Evolutionary conservation across 2,888 invertebrate genomes (phyloP).

Genomic region (Teleogryllus oceanicus): DNA sequence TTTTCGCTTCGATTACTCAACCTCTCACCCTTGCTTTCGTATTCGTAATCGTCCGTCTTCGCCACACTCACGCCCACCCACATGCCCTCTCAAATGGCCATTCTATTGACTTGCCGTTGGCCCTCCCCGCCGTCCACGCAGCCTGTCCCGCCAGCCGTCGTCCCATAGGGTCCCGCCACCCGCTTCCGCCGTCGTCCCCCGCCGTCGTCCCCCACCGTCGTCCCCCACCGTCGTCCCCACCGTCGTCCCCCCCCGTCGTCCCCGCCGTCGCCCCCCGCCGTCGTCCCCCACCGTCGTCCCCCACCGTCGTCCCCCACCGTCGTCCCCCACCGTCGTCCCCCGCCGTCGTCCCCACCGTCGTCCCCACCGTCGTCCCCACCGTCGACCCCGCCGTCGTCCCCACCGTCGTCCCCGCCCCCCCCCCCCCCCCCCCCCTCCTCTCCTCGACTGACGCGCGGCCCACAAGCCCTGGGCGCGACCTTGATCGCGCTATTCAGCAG

Average conservation of each 20-base stretch:
- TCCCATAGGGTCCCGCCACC: too few relatives aligned
- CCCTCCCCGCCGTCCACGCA: too few relatives aligned
- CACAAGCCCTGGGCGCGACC: background rate
- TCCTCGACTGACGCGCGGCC: background rate
- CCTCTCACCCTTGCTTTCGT: too few relatives aligned
- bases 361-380: background rate
- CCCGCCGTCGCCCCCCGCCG: background rate
- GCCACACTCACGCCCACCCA: too few relatives aligned
- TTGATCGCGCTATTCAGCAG: slow-evolving; percentile 3
- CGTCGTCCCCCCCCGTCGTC: background rate
- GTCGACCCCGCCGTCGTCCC: background rate
- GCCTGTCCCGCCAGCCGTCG: too few relatives aligned
- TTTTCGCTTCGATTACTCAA: too few relatives aligned
- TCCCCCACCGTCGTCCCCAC: background rate
- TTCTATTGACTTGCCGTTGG: too few relatives aligned
- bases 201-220: background rate
- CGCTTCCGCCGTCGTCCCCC: background rate
- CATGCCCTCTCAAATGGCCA: too few relatives aligned
- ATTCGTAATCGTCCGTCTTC: too few relatives aligned
- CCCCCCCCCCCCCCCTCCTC: background rate
- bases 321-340: too few relatives aligned
- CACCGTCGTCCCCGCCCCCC: background rate
- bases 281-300: background rate
- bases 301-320: background rate
- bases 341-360: background rate